phyloP scores from a whole-genome alignment of 2,888 invertebrate genomes.

The Rhamnusium bicolor region DNA sequence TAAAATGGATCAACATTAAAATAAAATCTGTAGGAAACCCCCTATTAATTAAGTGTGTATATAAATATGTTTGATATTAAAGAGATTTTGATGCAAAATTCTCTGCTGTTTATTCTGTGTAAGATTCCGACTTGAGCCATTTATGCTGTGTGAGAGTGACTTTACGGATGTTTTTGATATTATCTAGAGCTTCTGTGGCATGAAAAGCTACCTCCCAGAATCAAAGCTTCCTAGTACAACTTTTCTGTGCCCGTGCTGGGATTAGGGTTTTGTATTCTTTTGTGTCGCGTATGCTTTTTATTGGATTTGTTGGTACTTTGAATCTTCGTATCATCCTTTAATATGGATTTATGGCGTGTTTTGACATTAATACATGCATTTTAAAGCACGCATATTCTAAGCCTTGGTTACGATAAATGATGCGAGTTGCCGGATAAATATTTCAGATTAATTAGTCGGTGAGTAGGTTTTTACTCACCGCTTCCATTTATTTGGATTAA shows the following conservation, averaged over 20 bases:
- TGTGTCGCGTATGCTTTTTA: conserved; percentile 62
- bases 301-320: conserved; percentile 66
- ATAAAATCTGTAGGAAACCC: neutral
- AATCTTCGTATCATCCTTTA: conserved; percentile 65
- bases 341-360: conserved; percentile 69
- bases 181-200: conserved; percentile 32
- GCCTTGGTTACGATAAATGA: conserved; percentile 4
- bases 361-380: conserved; percentile 67
- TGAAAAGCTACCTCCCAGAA: conserved; percentile 46
- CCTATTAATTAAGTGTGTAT: neutral
- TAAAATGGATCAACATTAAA: neutral
- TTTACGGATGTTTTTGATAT: conserved; percentile 32
- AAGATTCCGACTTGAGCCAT: conserved; percentile 25
- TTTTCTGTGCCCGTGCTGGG: conserved; percentile 42
- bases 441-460: conserved; percentile 34
- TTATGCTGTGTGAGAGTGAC: conserved; percentile 28
- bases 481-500: neutral
- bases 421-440: conserved; percentile 28
- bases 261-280: conserved; percentile 63
- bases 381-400: conserved; percentile 45
- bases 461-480: neutral
- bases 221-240: conserved; percentile 35
- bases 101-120: neutral
- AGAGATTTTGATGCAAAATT: conserved; percentile 2
- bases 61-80: neutral